Base-by-base conservation (phyloP, 2,888 invertebrate species). In the Chrysomela aeneicollis region DNA sequence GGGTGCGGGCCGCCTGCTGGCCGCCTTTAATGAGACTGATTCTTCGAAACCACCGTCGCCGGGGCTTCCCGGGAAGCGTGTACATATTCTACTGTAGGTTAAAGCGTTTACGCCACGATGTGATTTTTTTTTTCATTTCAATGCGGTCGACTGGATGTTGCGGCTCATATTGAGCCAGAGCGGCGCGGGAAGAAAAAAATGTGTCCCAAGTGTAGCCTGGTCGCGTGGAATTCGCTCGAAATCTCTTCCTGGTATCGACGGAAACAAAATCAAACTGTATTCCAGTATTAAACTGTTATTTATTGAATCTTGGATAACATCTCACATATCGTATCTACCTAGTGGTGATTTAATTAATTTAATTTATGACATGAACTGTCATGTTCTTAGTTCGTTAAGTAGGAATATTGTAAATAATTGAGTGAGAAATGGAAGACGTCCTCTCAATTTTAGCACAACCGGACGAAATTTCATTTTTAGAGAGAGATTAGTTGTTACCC, bases 21-120 rank as follows among this genome's bases (percentile, higher is more conserved):
- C 77, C 76, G 77, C 77, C 78, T 78, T 79, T 76, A 73, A 80
- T 79, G 78, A 80, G 80, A 80, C 80, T 80, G 80, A 80, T 77
- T 77, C 68, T 52, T 49, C 59, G 64, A 58, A 64, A 68, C 54
- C 64, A 68, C 67, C 62, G 66, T 35, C 4, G 5, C 1, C 4
- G 26, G 26, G 3, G 26, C 6, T 69, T n/a, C n/a, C n/a, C n/a
- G n/a, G n/a, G 26, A 3, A 6, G 50, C 57, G 26, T 67, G 68
- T 71, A 67, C 62, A 70, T 68, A 67, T 59, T 63, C 61, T 59
- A 68, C 52, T 60, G 18, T 66, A 71, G 64, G 59, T 69, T 67
- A 55, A 65, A 67, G 60, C 65, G 59, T 55, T 68, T 65, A 66
- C 63, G 63, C 63, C 61, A 60, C 61, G 52, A 65, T 76, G 73